Evolutionary conservation across 2,888 invertebrate species (phyloP), one percentile per base, ranked within the genome.

Genomic region (Geophilus truncorum): DNA sequence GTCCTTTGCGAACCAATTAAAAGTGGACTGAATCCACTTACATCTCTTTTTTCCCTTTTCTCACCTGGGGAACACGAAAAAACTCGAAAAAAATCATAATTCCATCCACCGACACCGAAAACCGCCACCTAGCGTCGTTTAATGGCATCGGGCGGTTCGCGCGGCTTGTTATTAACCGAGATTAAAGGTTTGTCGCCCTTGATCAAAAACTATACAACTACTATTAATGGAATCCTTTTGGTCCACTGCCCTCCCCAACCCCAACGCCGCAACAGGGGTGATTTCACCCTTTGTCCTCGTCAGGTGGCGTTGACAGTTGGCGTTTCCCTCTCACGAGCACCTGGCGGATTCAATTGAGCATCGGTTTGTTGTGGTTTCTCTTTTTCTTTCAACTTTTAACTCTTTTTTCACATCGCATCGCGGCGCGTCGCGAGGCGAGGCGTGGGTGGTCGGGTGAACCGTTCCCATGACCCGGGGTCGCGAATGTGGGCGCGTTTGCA

Each of bases 301-400:
- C 62, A 62, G 62, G 62, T 62, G 62, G 62, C 62, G 62, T 62
- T 62, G 62, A 62, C 62, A 62, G 62, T 62, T 62, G 62, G 62
- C 62, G 62, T 62, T 62, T 62, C 15, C 62, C 62, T 62, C 62
- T 62, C 62, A 62, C 62, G 23, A 7, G 62, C 62, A 62, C 62
- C 62, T 62, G 62, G 62, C 25, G 62, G 15, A 62, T 62, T 62
- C 62, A 62, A 62, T 62, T 62, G 62, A 62, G 62, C 62, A 62
- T 62, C 62, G 25, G 25, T 62, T 62, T 25, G 62, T 25, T 7
- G 25, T 62, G 18, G 18, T 57, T 23, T 57, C 6, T 6, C 6
- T 57, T 51, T 57, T 18, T 57, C 18, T 57, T 9, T 1, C n/a
- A 18, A 15, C n/a, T 18, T 57, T 57, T 21, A 45, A 45, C 45